Evolutionary conservation across 2,113 vertebrate genomes (phyloP), one percentile per base, ranked within the genome.

Genomic region (Mystacornis crossleyi): DNA sequence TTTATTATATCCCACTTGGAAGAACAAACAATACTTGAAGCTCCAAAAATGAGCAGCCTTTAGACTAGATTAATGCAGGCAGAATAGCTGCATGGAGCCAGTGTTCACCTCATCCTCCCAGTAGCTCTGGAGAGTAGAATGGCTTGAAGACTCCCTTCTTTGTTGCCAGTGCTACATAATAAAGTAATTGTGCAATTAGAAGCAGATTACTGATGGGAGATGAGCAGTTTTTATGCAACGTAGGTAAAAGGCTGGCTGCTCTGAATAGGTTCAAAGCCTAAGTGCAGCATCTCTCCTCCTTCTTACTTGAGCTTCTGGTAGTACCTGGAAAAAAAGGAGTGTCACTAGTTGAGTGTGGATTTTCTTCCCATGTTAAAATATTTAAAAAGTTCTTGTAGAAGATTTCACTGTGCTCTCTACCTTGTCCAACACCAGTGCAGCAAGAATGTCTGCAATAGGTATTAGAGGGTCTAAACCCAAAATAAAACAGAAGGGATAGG

Each of bases 141-240:
- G 71, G 24, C 80, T 94, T 65, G n/a, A 74, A 95, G 81, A 61
- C 53, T 87, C 79, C 24, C 61, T 43, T 95, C 55, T 97, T 75
- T 93, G 83, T 96, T 95, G 81, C 89, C 95, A 88, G 62, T 33
- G 38, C 86, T 90, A 48, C 38, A 38, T 94, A 91, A 93, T 91
- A 69, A 90, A 97, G 70, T 94, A 93, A 96, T 94, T 97, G 82
- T 87, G 71, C 66, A 91, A 88, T 97, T 97, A 91, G 88, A 85
- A 94, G 73, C 78, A 89, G 86, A 94, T 96, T 93, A 86, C 90
- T 73, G 88, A 64, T 71, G 90, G 69, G 34, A 54, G 55, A 81
- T 62, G 92, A 64, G 10, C 21, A 36, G 70, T 95, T 97, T 81
- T 58, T 86, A 23, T 82, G 57, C 5, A 2, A 34, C 4, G 7